Conservation (phyloP, 2,888 invertebrate species). For the Cenopis cana region DNA sequence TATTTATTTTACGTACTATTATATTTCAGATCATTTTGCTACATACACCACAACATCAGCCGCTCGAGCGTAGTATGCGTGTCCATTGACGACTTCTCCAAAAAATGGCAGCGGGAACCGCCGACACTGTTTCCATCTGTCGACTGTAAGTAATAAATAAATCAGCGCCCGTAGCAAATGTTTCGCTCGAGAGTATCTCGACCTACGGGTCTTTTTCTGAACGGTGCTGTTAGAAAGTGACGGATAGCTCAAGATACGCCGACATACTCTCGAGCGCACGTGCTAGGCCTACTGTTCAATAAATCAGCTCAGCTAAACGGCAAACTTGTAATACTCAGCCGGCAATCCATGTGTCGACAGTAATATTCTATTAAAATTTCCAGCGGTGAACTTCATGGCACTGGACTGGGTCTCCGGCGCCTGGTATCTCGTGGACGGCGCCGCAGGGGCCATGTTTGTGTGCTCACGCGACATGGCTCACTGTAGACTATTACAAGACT, state of each 20-base stretch:
- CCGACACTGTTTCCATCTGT: constrained; percentile 87
- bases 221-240: no score
- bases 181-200: no score
- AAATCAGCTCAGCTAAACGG: no score
- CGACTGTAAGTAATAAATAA: constrained; percentile 78
- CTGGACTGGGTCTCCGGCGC: constrained; percentile 94
- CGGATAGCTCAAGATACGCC: no score
- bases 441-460: constrained; percentile 88
- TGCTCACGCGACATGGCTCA: constrained; percentile 86
- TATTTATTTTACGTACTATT: no score
- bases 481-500: constrained; percentile 90
- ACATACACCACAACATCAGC: constrained; percentile 88
- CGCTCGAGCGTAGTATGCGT: constrained; percentile 86
- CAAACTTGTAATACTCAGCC: no score
- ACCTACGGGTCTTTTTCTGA: no score
- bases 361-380: constrained; percentile 36
- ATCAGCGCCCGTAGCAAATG: no score
- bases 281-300: no score
- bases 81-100: constrained; percentile 86
- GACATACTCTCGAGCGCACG: no score
- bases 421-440: constrained; percentile 93
- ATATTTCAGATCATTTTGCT: constrained; percentile 85
- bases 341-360: no score
- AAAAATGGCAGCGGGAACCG: constrained; percentile 84
- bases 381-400: constrained; percentile 90